Evolutionary conservation across 2,888 invertebrate genomes (phyloP).

Genomic region (Conchocele bisecta): DNA sequence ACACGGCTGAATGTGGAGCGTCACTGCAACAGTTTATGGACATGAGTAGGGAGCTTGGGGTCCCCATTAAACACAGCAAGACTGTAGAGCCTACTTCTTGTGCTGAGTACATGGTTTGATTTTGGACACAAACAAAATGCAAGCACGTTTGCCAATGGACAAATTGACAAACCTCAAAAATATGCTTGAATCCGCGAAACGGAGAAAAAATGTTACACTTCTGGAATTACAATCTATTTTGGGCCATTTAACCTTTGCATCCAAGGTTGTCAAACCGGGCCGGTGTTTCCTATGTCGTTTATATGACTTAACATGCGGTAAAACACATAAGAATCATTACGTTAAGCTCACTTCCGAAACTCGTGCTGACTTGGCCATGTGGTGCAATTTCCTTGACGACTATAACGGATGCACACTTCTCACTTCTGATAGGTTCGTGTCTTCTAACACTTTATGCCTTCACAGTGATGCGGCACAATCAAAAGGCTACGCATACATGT

Average conservation of each 20-base stretch:
- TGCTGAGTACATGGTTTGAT: slow-evolving; percentile 25
- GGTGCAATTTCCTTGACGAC: slow-evolving; percentile 10
- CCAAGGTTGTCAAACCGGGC: slow-evolving; percentile 33
- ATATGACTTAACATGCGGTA: slow-evolving; percentile 28
- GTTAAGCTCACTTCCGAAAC: slow-evolving; percentile 14
- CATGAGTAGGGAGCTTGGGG: background rate
- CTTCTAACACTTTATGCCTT: slow-evolving; percentile 13
- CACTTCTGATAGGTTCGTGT: slow-evolving; percentile 24
- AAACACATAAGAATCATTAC: slow-evolving; percentile 9
- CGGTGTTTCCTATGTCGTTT: slow-evolving; percentile 30
- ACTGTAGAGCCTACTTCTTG: slow-evolving; percentile 4
- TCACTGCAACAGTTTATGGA: background rate
- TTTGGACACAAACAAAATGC: slow-evolving; percentile 9
- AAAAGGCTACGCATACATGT: slow-evolving; percentile 28
- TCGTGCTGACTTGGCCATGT: slow-evolving; percentile 24
- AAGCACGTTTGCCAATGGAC: slow-evolving; percentile 14
- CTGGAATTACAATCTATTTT: slow-evolving; percentile 17
- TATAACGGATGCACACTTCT: slow-evolving; percentile 37
- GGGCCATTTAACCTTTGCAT: slow-evolving; percentile 35
- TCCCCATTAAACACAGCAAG: slow-evolving; percentile 27
- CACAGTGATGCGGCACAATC: slow-evolving; percentile 28
- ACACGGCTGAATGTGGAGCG: background rate
- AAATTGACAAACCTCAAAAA: background rate
- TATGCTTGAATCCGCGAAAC: background rate
- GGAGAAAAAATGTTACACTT: slow-evolving; percentile 5